A percentile compares a stretch with the other conserved stretches of the same genome.
phyloP scores from a whole-genome alignment of 2,888 invertebrate genomes.

The Cheilosia grossa region DNA sequence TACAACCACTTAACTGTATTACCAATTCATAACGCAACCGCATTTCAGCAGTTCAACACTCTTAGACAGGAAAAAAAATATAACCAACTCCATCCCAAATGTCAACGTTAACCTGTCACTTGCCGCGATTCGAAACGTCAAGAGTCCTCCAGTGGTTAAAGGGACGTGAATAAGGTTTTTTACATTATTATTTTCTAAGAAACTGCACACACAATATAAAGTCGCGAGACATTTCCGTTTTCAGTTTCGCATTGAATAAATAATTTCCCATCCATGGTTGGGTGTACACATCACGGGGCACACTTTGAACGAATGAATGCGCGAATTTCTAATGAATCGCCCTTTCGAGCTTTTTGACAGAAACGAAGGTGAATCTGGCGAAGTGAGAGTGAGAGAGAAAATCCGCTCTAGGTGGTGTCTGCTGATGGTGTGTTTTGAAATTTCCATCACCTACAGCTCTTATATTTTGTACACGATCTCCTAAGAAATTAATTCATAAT shows the following conservation, averaged over 20 bases:
- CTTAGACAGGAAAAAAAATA: conserved; percentile 25
- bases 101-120: conserved; percentile 54
- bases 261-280: conserved; percentile 45
- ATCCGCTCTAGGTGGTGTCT: background rate
- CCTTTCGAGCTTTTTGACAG: conserved; percentile 51
- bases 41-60: conserved; percentile 56
- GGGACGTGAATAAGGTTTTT: background rate
- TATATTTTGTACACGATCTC: conserved; percentile 40
- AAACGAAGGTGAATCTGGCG: conserved; percentile 57
- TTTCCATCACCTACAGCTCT: conserved; percentile 51
- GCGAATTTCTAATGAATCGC: conserved; percentile 68
- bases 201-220: conserved; percentile 13
- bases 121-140: conserved; percentile 46
- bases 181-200: conserved; percentile 44
- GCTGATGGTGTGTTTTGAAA: conserved; percentile 38
- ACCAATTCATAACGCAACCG: conserved; percentile 42
- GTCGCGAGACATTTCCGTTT: conserved; percentile 60
- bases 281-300: background rate
- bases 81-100: conserved; percentile 38
- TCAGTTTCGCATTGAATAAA: conserved; percentile 57
- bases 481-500: conserved; percentile 69
- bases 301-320: conserved; percentile 51
- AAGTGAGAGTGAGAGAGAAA: background rate
- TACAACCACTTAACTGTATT: background rate
- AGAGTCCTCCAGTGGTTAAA: conserved; percentile 24